Base-by-base conservation (phyloP, 1,140 invertebrate genomes). In the Temnothorax curvispinosus region DNA sequence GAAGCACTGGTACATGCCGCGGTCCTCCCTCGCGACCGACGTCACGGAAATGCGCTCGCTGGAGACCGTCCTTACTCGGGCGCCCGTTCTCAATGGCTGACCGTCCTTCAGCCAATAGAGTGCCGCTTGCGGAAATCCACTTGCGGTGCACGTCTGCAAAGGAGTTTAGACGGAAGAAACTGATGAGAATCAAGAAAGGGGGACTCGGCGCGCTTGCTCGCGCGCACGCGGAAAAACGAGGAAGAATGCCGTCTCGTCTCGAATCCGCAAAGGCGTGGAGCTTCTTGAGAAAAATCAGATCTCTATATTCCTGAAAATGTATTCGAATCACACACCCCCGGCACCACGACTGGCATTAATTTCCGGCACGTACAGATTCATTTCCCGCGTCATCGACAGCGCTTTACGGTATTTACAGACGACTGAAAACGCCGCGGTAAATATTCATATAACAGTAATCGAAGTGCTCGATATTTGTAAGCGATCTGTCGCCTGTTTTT, bases 1-100 rank as follows among this genome's bases (percentile, higher is more conserved):
- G 87, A 98, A 96, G 92, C 98, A 98, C 93, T 98, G 98, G 95
- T 98, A 98, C 97, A 98, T 98, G 35, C 98, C 98, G 58, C 97
- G 96, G 91, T 98, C 97, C 56, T 97, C 96, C 52, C 97, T 96
- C 62, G 96, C 96, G 1, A 98, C 97, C 21, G 96, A 96, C 75
- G 96, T 96, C 32, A 98, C 96, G 76, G 96, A 95, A 88, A 97
- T 96, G 74, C 96, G 94, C 85, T 96, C 96, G 50, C 95, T 94
- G 21, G 95, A 94, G 60, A 96, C 80, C 69, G 96, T 91, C 85
- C 95, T 95, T 74, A 96, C 96, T 80, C 95, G 96, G 87, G 92
- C 94, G 21, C 95, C 97, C 15, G 95, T 96, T 50, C 95, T 93
- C 67, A 98, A 94, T 3, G 96, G 96, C 82, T 96, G 96, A 0